Evolutionary conservation across 2,113 vertebrate genomes (phyloP).

Genomic region (Tympanuchus pallidicinctus): DNA sequence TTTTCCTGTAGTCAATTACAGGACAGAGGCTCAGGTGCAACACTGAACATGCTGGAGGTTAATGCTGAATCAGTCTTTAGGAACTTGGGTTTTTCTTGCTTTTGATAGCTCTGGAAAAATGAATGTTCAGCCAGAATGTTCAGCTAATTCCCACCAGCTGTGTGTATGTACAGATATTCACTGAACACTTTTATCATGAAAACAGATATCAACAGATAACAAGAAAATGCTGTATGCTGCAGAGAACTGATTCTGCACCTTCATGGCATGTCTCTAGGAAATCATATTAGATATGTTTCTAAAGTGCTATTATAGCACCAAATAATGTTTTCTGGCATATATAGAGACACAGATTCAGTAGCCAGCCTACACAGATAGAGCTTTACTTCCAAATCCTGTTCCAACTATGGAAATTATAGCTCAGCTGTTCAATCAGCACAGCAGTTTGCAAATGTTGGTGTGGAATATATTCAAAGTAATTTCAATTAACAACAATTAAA

Average conservation of each 20-base stretch:
- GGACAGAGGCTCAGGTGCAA: background rate
- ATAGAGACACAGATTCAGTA: background rate
- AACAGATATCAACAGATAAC: background rate
- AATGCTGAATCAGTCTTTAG: background rate
- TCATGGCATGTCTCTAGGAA: background rate
- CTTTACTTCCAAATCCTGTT: background rate
- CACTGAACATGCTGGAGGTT: background rate
- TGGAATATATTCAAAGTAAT: conserved; percentile 6
- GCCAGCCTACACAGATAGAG: background rate
- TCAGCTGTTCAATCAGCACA: background rate
- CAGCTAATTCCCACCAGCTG: background rate
- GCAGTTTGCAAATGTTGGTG: background rate
- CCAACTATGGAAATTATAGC: background rate
- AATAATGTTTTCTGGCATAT: background rate
- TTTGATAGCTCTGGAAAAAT: background rate
- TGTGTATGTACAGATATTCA: background rate
- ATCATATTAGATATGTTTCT: background rate
- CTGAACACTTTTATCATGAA: background rate
- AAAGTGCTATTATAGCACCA: background rate
- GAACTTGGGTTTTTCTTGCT: background rate
- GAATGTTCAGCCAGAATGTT: background rate
- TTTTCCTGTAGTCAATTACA: background rate
- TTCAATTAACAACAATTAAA: conserved; percentile 40
- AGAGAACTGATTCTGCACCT: background rate
- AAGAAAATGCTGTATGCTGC: background rate